Conservation (phyloP, 2,888 invertebrate genomes). For the Meghimatium bilineatum region DNA sequence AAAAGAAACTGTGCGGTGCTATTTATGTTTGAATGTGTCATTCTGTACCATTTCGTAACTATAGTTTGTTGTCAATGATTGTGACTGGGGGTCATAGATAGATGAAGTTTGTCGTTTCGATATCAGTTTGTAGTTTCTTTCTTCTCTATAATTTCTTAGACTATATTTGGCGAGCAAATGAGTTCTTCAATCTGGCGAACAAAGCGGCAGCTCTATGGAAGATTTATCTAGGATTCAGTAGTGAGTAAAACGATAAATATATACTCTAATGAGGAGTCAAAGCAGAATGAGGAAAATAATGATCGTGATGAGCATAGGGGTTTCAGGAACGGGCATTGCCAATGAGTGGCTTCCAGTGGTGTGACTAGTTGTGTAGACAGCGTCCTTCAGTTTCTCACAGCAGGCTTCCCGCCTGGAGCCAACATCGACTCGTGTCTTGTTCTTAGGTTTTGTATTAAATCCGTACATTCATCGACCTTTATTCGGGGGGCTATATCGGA, state of each 20-base stretch:
- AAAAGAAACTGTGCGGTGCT: not conserved
- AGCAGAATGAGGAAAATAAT: constrained; percentile 23
- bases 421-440: constrained; percentile 31
- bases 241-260: constrained; percentile 34
- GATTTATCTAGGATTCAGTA: not conserved
- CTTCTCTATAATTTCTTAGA: not conserved
- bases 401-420: constrained; percentile 35
- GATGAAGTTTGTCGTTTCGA: not conserved
- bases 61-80: not conserved
- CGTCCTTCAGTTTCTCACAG: constrained; percentile 19
- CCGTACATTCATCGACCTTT: constrained; percentile 41
- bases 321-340: not conserved
- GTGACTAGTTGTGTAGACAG: constrained; percentile 25
- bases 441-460: constrained; percentile 28
- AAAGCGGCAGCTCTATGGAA: not conserved
- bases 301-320: constrained; percentile 9
- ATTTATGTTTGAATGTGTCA: not conserved
- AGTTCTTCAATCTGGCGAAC: not conserved
- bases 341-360: constrained; percentile 36
- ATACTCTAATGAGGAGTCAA: constrained; percentile 25
- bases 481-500: constrained; percentile 20
- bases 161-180: constrained; percentile 21
- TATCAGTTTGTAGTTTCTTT: constrained; percentile 1
- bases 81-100: not conserved
- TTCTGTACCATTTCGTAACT: not conserved